Evolutionary conservation across 2,113 vertebrate species (phyloP), one percentile per base, ranked within the genome.

Genomic region (Dasyurus viverrinus): DNA sequence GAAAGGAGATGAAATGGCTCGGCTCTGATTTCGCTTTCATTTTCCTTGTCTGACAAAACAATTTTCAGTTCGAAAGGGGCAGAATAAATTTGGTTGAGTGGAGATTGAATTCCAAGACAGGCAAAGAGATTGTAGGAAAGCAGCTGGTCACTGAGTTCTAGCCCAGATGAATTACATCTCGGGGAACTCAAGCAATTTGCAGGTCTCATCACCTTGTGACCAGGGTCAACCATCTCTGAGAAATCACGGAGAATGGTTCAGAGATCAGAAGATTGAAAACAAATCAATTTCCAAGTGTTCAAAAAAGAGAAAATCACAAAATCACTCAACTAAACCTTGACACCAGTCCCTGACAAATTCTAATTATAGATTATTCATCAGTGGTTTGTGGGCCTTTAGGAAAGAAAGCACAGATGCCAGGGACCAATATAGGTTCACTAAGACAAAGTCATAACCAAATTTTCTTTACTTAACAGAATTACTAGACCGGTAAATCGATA

Each of bases 371-470:
- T 91, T 92, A 60, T 93, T 90, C 91, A 84, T 54, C 50, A 92
- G 36, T 92, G 54, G 89, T 95, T 97, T 90, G 57, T 90, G 27
- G 93, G 52, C 8, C 95, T 24, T 95, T 94, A 96, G 14, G 68
- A 84, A 84, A 42, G 68, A 84, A 84, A 42, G 23, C 52, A 94
- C 27, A 52, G 89, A 90, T 91, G 54, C 23, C 93, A 50, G 91
- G 54, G 92, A 47, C 53, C 11, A 93, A 12, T 26, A 48, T 95
- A 55, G 93, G 50, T 96, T 94, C 27, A n/a, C 89, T 53, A 94
- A 92, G 57, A 94, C 92, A 10, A 96, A 96, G 95, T 95, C 91
- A 95, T 94, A 55, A 52, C 8, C 48, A 95, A 94, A 89, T 89
- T 60, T 92, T 47, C 54, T 93, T 95, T 89, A 90, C 91, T 91